phyloP scores from a whole-genome alignment of 2,888 invertebrate species.

The Zygothrica quintamaculata region DNA sequence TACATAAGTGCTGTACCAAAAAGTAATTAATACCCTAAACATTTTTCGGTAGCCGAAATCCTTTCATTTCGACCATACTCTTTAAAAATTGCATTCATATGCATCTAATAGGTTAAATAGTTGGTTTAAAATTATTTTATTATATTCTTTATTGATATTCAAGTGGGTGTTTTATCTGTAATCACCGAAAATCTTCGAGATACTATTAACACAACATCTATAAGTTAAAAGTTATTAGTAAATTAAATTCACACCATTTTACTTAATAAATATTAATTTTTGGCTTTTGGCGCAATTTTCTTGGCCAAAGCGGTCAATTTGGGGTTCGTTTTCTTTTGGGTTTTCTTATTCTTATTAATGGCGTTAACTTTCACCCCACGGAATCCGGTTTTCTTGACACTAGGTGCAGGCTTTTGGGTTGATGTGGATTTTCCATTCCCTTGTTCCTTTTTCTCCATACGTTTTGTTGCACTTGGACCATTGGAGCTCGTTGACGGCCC shows the following conservation, averaged over 20 bases:
- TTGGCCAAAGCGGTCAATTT: slow-evolving; percentile 77
- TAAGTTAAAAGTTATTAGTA: background rate
- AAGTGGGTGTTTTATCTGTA: background rate
- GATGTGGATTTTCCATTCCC: slow-evolving; percentile 23
- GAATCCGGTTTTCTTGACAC: slow-evolving; percentile 80
- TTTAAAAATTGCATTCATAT: no score
- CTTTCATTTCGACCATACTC: no score
- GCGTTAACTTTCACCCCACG: slow-evolving; percentile 80
- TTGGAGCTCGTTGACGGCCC: slow-evolving; percentile 51
- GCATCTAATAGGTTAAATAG: no score
- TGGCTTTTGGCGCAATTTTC: slow-evolving; percentile 82
- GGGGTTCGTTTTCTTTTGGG: slow-evolving; percentile 73
- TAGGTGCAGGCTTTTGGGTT: background rate
- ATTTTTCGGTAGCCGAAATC: no score
- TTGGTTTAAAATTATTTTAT: no score
- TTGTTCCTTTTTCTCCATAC: slow-evolving; percentile 53
- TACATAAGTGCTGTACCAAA: no score
- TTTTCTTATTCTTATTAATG: slow-evolving; percentile 73
- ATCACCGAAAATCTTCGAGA: slow-evolving; percentile 1
- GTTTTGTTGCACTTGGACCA: slow-evolving; percentile 56
- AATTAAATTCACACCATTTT: slow-evolving; percentile 48
- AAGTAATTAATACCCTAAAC: no score
- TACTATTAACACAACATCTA: background rate
- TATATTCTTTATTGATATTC: no score
- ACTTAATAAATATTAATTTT: slow-evolving; percentile 32